Conservation (phyloP, 2,797 vertebrate species). For the Malacoctenus gilli region DNA sequence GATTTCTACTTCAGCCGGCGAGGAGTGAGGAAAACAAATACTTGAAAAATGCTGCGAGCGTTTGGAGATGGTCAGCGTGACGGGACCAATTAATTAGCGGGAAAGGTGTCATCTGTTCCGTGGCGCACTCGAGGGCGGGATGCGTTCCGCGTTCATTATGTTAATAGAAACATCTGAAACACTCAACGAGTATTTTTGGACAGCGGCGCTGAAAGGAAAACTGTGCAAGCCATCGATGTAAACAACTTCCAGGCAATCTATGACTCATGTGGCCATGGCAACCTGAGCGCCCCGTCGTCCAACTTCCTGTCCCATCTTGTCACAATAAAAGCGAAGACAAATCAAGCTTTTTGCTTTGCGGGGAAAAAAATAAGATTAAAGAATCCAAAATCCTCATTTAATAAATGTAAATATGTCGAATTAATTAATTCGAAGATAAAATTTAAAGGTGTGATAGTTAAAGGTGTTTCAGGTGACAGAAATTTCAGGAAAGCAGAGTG, state of each 20-base stretch:
- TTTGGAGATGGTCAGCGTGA: slow-evolving; percentile 54
- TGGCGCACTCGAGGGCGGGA: slow-evolving; percentile 28
- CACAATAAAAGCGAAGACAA: slow-evolving; percentile 34
- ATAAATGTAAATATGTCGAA: no score
- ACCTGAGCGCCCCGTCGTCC: slow-evolving; percentile 28
- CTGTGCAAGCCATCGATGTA: slow-evolving; percentile 4
- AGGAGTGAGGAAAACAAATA: slow-evolving; percentile 71
- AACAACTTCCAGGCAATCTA: slow-evolving; percentile 24
- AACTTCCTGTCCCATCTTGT: slow-evolving; percentile 21
- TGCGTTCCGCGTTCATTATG: no score
- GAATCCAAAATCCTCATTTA: neutral
- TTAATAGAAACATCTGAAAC: slow-evolving; percentile 50
- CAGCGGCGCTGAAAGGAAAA: no score
- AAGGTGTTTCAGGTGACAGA: no score
- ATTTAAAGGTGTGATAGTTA: no score
- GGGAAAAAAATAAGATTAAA: no score
- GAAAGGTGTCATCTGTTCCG: slow-evolving; percentile 50
- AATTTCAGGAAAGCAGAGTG: no score
- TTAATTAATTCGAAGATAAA: no score
- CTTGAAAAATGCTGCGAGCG: slow-evolving; percentile 55
- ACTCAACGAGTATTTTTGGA: slow-evolving; percentile 25
- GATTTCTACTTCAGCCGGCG: slow-evolving; percentile 56
- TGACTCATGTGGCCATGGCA: slow-evolving; percentile 35
- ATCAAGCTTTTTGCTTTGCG: no score
- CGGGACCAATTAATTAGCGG: slow-evolving; percentile 62